Base-by-base conservation (phyloP, 1,140 invertebrate species). In the Drosophila prosaltans region DNA sequence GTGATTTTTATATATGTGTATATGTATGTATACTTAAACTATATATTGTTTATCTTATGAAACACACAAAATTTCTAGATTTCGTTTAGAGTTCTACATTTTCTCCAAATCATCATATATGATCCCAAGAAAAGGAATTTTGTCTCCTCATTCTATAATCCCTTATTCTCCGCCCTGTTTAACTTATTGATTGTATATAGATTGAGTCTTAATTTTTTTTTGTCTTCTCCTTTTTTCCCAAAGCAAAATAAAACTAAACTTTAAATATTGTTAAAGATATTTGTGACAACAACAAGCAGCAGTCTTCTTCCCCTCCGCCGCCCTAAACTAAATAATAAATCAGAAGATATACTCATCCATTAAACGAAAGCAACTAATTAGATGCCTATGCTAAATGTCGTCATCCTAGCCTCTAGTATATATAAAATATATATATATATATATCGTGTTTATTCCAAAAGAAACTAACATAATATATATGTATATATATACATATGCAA, bases 321-420 rank as follows among this genome's bases (percentile, higher is more conserved):
- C 32, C 43, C 60, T 58, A 58, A 54, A 65, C 32, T 30, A 59
- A 59, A 48, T 39, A 41, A 65, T 64, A 67, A 60, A 71, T 64
- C 65, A 69, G 11, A 75, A 39, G 4, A 58, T 30, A 78, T 69
- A 69, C 68, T 76, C 76, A 82, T 86, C 68, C 72, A 66, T 54
- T 67, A 66, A 74, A 85, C 82, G 82, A 88, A 88, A 88, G 83
- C 84, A 88, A 88, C 84, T 88, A 88, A 86, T 69, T 65, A 83
- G 80, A 82, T 78, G 84, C 83, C 85, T 78, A 83, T 88, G 83
- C 83, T 83, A 88, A 79, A 88, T 88, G 83, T 86, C 75, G 79
- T 86, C 45, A 51, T 51, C 45, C 80, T 83, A 74, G 77, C 74
- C 43, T 32, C 28, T 39, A 32, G 59, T 71, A 65, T 66, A 78